A percentile compares a stretch with the other conserved stretches of the same genome.
Conservation (phyloP, 2,113 vertebrate genomes). For the Podilymbus podiceps region DNA sequence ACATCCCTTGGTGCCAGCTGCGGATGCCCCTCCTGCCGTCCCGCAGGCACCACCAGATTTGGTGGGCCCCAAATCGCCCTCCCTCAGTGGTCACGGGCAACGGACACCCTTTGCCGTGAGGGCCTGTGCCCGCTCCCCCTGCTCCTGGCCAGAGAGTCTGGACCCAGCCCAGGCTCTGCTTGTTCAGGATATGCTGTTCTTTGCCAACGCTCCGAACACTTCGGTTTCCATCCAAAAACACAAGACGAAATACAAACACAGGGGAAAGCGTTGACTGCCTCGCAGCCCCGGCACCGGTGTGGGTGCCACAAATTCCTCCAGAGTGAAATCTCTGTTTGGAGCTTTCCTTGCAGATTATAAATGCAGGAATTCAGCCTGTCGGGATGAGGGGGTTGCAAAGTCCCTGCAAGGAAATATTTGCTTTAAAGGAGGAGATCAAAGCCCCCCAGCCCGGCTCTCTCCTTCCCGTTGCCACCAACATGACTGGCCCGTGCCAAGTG, state of each 20-base stretch:
- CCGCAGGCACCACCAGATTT: too few species aligned
- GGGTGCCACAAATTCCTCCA: not conserved
- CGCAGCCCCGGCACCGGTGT: not conserved
- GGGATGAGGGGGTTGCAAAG: not conserved
- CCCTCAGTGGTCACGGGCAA: not conserved
- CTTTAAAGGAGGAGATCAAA: not conserved
- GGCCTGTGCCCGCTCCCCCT: not conserved
- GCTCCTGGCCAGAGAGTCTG: not conserved
- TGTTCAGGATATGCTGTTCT: not conserved
- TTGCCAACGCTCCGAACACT: not conserved
- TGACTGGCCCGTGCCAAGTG: not conserved
- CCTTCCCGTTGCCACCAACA: not conserved
- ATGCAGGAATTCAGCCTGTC: not conserved
- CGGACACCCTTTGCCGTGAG: not conserved
- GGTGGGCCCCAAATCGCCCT: not conserved
- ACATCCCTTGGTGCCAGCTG: rapidly evolving
- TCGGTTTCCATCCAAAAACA: not conserved
- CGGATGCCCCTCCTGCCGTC: not conserved
- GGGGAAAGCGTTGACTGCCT: not conserved
- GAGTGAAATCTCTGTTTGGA: not conserved
- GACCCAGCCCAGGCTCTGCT: not conserved
- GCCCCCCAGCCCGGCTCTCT: too few species aligned
- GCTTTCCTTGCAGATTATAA: not conserved
- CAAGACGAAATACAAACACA: not conserved
- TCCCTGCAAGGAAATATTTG: not conserved